A percentile compares a stretch with the other conserved stretches of the same genome.
Conservation (phyloP, 1,140 invertebrate species). For the Lucilia cuprina region DNA sequence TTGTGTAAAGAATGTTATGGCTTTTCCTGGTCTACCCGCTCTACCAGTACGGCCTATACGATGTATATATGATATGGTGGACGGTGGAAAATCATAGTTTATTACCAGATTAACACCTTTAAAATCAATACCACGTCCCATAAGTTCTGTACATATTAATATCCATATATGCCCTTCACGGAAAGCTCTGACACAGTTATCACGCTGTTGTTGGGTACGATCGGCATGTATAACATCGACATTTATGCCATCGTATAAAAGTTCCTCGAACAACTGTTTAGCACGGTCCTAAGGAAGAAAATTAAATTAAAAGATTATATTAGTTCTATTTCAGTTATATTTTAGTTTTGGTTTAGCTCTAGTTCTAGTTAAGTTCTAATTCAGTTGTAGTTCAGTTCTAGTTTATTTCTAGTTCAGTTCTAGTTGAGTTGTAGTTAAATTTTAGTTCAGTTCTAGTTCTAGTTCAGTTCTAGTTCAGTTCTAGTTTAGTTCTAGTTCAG, state of each 20-base stretch:
- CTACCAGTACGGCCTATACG: constrained; percentile 88
- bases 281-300: constrained; percentile 76
- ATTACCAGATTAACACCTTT: constrained; percentile 96
- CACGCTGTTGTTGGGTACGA: constrained; percentile 85
- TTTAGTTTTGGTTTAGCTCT: not conserved
- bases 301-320: not conserved
- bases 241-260: constrained; percentile 91
- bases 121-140: constrained; percentile 97
- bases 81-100: constrained; percentile 97
- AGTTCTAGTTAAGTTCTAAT: too few species aligned
- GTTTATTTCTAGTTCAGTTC: too few species aligned
- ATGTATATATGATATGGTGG: constrained; percentile 93
- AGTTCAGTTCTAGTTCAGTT: too few species aligned
- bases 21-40: constrained; percentile 85
- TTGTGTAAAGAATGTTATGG: constrained; percentile 94
- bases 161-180: constrained; percentile 93
- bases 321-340: too few species aligned
- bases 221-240: constrained; percentile 96
- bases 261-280: constrained; percentile 88
- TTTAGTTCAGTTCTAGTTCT: too few species aligned
- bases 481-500: too few species aligned
- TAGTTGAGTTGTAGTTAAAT: too few species aligned
- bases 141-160: constrained; percentile 95
- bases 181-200: constrained; percentile 89
- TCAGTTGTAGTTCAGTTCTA: too few species aligned